Evolutionary conservation across 2,888 invertebrate species (phyloP).

Genomic region (Drosophila lutescens): DNA sequence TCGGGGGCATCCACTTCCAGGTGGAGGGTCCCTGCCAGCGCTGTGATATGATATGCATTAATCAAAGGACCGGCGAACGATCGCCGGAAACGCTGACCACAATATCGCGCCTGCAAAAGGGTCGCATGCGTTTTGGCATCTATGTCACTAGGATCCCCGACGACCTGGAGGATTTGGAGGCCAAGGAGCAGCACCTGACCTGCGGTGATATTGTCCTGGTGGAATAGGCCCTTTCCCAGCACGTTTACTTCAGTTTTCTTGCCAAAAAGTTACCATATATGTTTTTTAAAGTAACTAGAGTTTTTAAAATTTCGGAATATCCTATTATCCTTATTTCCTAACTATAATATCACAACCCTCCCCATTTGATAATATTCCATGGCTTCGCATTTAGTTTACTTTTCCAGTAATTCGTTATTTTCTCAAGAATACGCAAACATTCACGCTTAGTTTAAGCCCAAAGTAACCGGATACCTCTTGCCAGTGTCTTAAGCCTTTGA

Average conservation of each 20-base stretch:
- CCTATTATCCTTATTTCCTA: neutral
- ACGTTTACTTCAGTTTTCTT: neutral
- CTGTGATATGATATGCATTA: slow-evolving; percentile 98
- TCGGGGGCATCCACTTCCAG: slow-evolving; percentile 87
- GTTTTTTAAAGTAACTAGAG: neutral
- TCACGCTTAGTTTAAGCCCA: slow-evolving; percentile 3
- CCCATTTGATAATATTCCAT: too few species aligned
- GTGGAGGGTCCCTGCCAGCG: slow-evolving; percentile 92
- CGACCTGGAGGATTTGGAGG: neutral
- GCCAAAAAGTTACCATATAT: neutral
- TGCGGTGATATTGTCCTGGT: slow-evolving; percentile 51
- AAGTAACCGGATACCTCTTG: slow-evolving; percentile 25
- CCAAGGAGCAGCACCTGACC: slow-evolving; percentile 26
- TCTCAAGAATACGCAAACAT: neutral
- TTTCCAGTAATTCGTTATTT: neutral
- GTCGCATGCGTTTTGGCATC: slow-evolving; percentile 92
- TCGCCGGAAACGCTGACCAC: slow-evolving; percentile 91
- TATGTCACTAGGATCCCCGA: slow-evolving; percentile 86
- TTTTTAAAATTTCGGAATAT: too few species aligned
- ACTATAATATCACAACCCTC: neutral
- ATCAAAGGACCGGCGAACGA: slow-evolving; percentile 92
- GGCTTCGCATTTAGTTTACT: neutral
- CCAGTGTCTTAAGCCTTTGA: slow-evolving; percentile 25
- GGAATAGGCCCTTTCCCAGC: neutral
- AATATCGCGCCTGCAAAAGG: slow-evolving; percentile 89